Evolutionary conservation across 2,888 invertebrate species (phyloP).

Genomic region (Tetanocera ferruginea): DNA sequence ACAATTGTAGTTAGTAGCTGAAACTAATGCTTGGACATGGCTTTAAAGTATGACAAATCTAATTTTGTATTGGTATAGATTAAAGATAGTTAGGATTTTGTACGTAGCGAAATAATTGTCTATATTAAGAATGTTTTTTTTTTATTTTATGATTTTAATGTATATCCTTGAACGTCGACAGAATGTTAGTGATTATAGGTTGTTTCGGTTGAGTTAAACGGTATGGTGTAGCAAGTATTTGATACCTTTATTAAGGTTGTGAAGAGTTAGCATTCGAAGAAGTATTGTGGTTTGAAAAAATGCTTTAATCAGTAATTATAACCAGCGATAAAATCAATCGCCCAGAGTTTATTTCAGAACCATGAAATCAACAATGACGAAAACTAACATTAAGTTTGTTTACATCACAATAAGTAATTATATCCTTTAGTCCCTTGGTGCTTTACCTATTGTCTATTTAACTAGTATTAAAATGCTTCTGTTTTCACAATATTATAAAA

Average conservation of each 20-base stretch:
- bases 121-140: background rate
- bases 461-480: background rate
- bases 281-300: no score
- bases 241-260: constrained; percentile 5
- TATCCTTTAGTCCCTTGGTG: constrained; percentile 12
- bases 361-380: no score
- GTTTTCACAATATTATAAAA: background rate
- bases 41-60: constrained; percentile 31
- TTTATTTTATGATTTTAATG: background rate
- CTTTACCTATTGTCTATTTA: constrained; percentile 9
- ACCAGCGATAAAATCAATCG: no score
- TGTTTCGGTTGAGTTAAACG: background rate
- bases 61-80: constrained; percentile 23
- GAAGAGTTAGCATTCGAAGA: background rate
- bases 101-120: background rate
- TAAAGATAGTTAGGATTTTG: constrained; percentile 25
- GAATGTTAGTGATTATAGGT: background rate
- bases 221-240: background rate
- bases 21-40: constrained; percentile 25
- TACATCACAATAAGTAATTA: background rate
- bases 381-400: no score
- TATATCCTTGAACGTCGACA: background rate
- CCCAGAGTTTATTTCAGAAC: no score
- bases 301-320: no score
- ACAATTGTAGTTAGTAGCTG: constrained; percentile 14